Evolutionary conservation across 2,797 vertebrate species (phyloP), one percentile per base, ranked within the genome.

Genomic region (Crenichthys baileyi): DNA sequence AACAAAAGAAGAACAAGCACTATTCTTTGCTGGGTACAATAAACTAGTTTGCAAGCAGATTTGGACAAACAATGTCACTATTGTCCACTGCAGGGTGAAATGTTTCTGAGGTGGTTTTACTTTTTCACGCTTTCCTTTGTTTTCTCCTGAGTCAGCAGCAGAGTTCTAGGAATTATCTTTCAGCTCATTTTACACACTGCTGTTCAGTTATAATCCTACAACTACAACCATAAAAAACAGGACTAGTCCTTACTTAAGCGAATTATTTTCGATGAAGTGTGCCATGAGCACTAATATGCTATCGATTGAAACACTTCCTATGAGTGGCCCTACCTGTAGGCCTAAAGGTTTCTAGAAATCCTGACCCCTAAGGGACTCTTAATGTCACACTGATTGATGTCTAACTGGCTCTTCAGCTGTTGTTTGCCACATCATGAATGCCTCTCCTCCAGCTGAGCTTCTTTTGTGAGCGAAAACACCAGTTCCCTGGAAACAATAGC

Each of bases 401-500:
- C 39, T 68, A 31, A 75, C 68, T 55, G 77, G 75, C 79, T 77
- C 80, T 50, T 87, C 85, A 44, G 87, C 85, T 87, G 83, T 63
- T 83, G 70, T 83, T 85, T 56, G 73, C 78, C 67, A 53, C 75
- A 68, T 79, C 84, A 48, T 78, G 78, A 84, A 85, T 65, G 85
- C 78, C 51, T 77, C 29, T 77, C 46, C 9, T 44, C 80, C 89
- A 88, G 88, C 90, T 81, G 88, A 90, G 87, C 78, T 15, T 75
- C 88, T 73, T 82, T 88, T 85, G 90, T 87, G 83, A 79, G 79
- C 0, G 18, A 67, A 61, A 73, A 70, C 83, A 85, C 82, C 86
- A 65, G 72, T 22, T 65, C 51, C 51, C 0, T 0, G 46, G n/a
- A 82, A 79, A 92, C 86, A 91, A 91, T 72, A 7, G 87, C 79